Percentiles rank a stretch among this genome's conserved stretches.
phyloP scores from a whole-genome alignment of 2,113 vertebrate species.

The Gobius niger region DNA sequence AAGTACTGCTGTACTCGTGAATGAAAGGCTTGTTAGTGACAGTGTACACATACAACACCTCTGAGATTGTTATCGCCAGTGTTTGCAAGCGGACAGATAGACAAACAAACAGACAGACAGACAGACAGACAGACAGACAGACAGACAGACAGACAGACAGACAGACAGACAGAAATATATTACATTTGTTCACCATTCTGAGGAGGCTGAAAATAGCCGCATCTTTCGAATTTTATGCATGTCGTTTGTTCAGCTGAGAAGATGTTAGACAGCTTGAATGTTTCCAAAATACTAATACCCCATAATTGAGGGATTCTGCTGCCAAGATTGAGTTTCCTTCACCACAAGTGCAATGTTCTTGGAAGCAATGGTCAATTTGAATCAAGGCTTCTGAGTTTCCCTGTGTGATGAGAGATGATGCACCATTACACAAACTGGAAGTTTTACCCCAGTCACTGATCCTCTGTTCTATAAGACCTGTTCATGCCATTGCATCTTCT shows the following conservation, averaged over 20 bases:
- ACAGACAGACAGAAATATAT: constrained; percentile 24
- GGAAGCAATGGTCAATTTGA: no score
- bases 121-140: constrained; percentile 20
- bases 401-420: no score
- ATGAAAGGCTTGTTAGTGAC: constrained; percentile 41
- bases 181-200: constrained; percentile 43
- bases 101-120: neutral
- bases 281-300: constrained; percentile 13
- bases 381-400: no score
- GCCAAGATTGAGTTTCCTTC: constrained; percentile 29
- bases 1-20: constrained; percentile 31
- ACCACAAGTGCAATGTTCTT: neutral
- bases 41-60: constrained; percentile 22
- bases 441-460: no score
- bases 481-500: no score
- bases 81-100: constrained; percentile 28
- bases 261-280: constrained; percentile 22
- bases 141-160: constrained; percentile 3
- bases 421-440: no score
- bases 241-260: neutral
- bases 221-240: constrained; percentile 15
- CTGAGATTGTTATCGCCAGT: constrained; percentile 44
- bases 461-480: no score
- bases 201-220: constrained; percentile 46
- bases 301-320: constrained; percentile 22